Evolutionary conservation across 2,797 vertebrate species (phyloP).

Genomic region (Gambusia yucatana): DNA sequence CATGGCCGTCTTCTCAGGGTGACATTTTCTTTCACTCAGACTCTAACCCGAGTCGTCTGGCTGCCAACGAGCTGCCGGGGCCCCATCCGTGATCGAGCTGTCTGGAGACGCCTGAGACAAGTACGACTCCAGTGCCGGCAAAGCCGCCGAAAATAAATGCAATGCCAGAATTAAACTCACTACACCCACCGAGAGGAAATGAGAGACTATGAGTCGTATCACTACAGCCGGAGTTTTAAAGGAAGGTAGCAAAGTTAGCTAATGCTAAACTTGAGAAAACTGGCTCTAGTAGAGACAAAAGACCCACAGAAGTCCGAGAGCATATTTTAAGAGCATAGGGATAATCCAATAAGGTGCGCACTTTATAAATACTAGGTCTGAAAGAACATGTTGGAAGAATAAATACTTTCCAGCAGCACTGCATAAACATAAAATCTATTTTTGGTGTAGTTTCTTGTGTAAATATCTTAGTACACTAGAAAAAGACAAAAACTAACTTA

Average conservation of each 20-base stretch:
- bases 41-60: conserved; percentile 54
- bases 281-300: neutral
- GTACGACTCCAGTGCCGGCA: conserved; percentile 7
- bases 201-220: neutral
- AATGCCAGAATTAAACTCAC: conserved; percentile 21
- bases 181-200: neutral
- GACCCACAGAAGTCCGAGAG: neutral
- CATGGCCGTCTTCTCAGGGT: conserved; percentile 71
- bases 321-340: neutral
- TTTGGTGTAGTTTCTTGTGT: too few relatives aligned
- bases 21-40: conserved; percentile 68
- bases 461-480: too few relatives aligned
- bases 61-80: conserved; percentile 42
- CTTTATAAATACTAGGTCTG: neutral
- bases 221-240: neutral
- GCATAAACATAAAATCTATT: neutral
- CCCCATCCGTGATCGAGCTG: conserved; percentile 51
- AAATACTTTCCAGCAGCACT: neutral
- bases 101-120: conserved; percentile 32
- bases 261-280: neutral
- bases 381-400: neutral
- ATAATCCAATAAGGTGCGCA: neutral
- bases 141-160: conserved; percentile 32
- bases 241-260: neutral
- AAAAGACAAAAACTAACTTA: too few relatives aligned